Percentiles rank a stretch among this genome's conserved stretches.
These are phyloP conservation scores for Ophion obscuratus DNA, from an alignment of 2,888 invertebrate genomes.

Conservation along the genomic window DNA sequence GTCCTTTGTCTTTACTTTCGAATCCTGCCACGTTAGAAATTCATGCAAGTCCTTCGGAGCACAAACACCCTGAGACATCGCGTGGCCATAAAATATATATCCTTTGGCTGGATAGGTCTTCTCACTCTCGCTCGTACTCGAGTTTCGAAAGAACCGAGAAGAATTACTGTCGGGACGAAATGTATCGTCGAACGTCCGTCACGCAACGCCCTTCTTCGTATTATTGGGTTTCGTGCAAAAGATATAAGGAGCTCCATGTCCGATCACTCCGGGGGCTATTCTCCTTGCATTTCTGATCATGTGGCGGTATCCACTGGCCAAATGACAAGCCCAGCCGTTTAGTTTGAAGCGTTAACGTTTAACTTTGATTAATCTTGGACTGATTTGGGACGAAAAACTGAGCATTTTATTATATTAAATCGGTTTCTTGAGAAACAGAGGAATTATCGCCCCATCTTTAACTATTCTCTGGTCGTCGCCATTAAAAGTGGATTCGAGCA, in stretches of 20 bases:
- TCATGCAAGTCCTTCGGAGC: slow-evolving; percentile 37
- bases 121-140: background rate
- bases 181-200: slow-evolving; percentile 57
- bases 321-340: background rate
- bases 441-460: too few relatives aligned
- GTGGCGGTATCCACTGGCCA: background rate
- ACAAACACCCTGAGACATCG: slow-evolving; percentile 49
- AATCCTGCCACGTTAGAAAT: slow-evolving; percentile 45
- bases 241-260: slow-evolving; percentile 31
- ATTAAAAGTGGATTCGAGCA: too few relatives aligned
- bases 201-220: slow-evolving; percentile 55
- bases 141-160: slow-evolving; percentile 1
- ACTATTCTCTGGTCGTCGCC: too few relatives aligned
- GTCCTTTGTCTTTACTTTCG: slow-evolving; percentile 32
- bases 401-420: background rate
- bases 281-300: background rate
- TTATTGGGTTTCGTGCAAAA: slow-evolving; percentile 49
- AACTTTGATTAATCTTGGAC: background rate
- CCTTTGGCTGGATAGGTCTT: slow-evolving; percentile 15
- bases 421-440: background rate
- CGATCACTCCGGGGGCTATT: slow-evolving; percentile 27
- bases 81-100: slow-evolving; percentile 53
- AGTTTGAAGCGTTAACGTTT: background rate
- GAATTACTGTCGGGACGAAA: slow-evolving; percentile 50
- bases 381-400: background rate